phyloP scores from a whole-genome alignment of 1,140 invertebrate genomes.

The Lanistes nyassanus region DNA sequence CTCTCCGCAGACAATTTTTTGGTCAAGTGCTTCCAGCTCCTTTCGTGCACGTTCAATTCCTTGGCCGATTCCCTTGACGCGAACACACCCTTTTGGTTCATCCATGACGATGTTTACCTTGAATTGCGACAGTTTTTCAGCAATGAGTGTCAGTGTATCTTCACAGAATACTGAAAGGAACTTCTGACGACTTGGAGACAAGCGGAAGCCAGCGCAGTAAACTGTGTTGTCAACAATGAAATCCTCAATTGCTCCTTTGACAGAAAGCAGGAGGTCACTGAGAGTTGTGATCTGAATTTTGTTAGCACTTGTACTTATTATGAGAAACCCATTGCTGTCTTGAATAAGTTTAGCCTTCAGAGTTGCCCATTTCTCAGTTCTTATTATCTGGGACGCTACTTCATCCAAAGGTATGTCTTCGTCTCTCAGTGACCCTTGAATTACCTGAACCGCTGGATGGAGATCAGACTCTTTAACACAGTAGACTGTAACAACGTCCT shows the following conservation, averaged over 20 bases:
- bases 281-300: background rate
- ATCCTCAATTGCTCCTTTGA: background rate
- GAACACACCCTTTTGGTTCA: background rate
- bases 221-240: slow-evolving; percentile 15
- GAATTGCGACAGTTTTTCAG: background rate
- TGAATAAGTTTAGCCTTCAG: no score
- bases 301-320: no score
- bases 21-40: background rate
- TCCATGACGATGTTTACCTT: background rate
- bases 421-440: no score
- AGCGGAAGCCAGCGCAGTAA: background rate
- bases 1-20: background rate
- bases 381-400: no score
- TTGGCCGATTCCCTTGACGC: background rate
- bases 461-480: no score
- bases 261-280: background rate
- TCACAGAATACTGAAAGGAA: background rate
- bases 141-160: background rate
- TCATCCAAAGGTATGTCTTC: no score
- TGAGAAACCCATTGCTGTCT: no score
- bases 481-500: no score
- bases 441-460: no score
- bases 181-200: slow-evolving; percentile 1
- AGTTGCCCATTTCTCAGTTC: no score
- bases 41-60: background rate